Conservation (phyloP, 2,888 invertebrate species). For the Chrysodeixis includens region DNA sequence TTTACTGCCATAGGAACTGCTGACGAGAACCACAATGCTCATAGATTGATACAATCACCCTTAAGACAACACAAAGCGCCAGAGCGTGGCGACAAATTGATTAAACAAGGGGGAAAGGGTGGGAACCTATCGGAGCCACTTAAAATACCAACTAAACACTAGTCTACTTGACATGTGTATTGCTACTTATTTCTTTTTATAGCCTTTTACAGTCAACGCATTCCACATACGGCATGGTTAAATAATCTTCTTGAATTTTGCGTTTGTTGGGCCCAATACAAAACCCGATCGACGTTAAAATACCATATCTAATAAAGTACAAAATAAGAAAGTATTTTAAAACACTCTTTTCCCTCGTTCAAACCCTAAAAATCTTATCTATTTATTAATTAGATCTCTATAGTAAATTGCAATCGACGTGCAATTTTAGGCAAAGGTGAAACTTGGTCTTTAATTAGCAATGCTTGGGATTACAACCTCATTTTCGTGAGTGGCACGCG, state of each 20-base stretch:
- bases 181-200: background rate
- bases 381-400: no score
- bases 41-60: constrained; percentile 50
- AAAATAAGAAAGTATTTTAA: no score
- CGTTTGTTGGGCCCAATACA: no score
- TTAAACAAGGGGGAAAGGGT: constrained; percentile 40
- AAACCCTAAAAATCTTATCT: no score
- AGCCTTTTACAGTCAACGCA: background rate
- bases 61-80: constrained; percentile 20
- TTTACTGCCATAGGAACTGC: background rate
- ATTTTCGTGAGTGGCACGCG: constrained; percentile 42
- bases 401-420: no score
- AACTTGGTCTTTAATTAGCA: background rate
- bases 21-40: constrained; percentile 28
- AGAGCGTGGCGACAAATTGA: constrained; percentile 45
- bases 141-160: constrained; percentile 21
- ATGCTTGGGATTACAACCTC: constrained; percentile 38
- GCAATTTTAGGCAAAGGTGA: background rate
- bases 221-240: background rate
- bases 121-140: constrained; percentile 34
- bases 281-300: no score
- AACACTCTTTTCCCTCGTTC: no score
- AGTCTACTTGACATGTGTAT: constrained; percentile 7
- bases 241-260: background rate
- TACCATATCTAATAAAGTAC: no score